Percentiles rank a stretch among this genome's conserved stretches.
Conservation (phyloP, 2,888 invertebrate species). For the Brachylomia viminalis region DNA sequence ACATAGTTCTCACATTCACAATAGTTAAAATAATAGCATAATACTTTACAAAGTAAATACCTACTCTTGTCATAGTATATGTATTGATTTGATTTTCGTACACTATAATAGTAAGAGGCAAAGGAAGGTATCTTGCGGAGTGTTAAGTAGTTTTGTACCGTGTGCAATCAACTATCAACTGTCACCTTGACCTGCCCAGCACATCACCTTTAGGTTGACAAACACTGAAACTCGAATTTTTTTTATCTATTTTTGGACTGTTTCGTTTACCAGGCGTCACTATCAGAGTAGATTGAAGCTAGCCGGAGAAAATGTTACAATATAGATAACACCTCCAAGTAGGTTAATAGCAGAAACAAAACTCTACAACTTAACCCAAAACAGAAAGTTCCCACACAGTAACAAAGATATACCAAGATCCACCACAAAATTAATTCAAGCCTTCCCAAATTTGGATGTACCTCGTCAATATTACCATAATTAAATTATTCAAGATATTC, state of each 20-base stretch:
- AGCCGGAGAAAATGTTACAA: not conserved
- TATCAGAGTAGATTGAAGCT: no score
- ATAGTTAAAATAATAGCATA: no score
- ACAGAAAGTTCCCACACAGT: conserved; percentile 43
- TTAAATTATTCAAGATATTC: conserved; percentile 51
- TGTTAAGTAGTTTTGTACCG: not conserved
- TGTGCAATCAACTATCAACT: not conserved
- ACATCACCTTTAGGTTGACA: not conserved
- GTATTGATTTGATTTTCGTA: no score
- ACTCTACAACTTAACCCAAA: not conserved
- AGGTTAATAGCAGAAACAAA: conserved; percentile 10
- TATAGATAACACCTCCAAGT: not conserved
- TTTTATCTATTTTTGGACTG: not conserved
- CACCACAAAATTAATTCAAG: conserved; percentile 45
- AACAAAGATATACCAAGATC: conserved; percentile 32
- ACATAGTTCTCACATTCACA: no score
- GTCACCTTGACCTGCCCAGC: no score
- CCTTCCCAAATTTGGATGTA: conserved; percentile 43
- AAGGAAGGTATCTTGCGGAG: not conserved
- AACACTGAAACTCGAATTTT: not conserved
- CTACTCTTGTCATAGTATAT: no score
- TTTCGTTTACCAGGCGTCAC: not conserved
- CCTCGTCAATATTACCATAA: conserved; percentile 58
- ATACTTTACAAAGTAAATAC: no score
- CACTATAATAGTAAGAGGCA: not conserved